phyloP scores from a whole-genome alignment of 2,888 invertebrate species.

The Diplolepis rosae region DNA sequence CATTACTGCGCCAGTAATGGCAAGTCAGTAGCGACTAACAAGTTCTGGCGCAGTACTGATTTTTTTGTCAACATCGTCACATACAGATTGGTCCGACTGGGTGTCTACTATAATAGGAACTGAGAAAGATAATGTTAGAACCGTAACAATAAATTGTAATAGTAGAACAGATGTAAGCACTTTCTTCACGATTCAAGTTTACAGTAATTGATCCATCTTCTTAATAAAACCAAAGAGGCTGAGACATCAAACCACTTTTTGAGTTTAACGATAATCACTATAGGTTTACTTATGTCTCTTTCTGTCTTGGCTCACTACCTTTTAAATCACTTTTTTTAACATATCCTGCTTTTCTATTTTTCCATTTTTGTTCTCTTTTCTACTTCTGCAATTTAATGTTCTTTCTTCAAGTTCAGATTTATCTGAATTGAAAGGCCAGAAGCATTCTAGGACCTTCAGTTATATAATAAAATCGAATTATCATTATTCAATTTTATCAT shows the following conservation, averaged over 20 bases:
- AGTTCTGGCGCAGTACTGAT: no score
- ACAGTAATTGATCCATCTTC: not conserved
- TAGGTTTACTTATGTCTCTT: not conserved
- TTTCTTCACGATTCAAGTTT: not conserved
- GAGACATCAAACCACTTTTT: not conserved
- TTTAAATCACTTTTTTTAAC: not conserved
- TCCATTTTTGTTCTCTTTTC: not conserved
- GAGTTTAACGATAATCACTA: not conserved
- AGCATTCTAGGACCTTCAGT: not conserved
- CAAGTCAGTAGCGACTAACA: no score
- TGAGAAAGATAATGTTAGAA: not conserved
- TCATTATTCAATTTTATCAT: constrained; percentile 3
- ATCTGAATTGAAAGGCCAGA: not conserved
- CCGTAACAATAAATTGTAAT: not conserved
- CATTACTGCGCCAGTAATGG: no score
- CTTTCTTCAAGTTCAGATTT: not conserved
- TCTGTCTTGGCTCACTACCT: not conserved
- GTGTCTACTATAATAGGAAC: no score
- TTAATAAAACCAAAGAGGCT: not conserved
- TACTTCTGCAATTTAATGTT: not conserved
- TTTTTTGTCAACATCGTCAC: no score
- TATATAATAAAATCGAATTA: not conserved
- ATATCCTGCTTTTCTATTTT: not conserved
- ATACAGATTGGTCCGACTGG: no score
- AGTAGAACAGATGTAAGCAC: not conserved